phyloP scores from a whole-genome alignment of 2,113 vertebrate species.

The Nothoprocta perdicaria region DNA sequence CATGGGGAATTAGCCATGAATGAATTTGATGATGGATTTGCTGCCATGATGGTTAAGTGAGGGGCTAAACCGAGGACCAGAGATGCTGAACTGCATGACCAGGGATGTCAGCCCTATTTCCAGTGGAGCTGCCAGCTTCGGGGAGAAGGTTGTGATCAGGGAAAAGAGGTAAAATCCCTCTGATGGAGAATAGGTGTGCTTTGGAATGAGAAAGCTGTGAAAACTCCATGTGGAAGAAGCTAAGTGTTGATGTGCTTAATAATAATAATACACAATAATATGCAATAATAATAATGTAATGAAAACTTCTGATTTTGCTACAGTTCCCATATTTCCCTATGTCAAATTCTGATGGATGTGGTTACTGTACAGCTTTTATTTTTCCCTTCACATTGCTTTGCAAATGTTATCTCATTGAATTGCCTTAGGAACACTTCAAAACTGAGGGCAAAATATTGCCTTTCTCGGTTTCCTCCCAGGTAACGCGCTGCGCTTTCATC shows the following conservation, averaged over 20 bases:
- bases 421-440: constrained; percentile 35
- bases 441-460: constrained; percentile 6
- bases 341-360: constrained; percentile 16
- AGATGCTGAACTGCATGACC: not conserved
- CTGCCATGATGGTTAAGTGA: not conserved
- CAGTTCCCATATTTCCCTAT: constrained; percentile 57
- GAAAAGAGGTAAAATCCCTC: constrained; percentile 2
- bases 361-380: constrained; percentile 15
- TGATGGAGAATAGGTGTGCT: constrained; percentile 19
- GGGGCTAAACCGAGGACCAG: not conserved
- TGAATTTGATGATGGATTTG: not conserved
- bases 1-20: not conserved
- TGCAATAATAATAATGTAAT: constrained; percentile 48
- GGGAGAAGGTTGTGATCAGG: not conserved
- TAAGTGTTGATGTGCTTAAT: constrained; percentile 38
- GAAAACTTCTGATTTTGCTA: constrained; percentile 48
- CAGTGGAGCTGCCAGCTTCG: not conserved
- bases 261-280: not conserved
- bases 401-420: constrained; percentile 31
- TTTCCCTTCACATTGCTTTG: constrained; percentile 20
- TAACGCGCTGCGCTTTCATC: constrained; percentile 24
- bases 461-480: constrained; percentile 42
- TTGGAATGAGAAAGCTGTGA: constrained; percentile 62
- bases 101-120: not conserved
- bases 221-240: constrained; percentile 27